These are phyloP conservation scores for Hippocampus zosterae DNA, from an alignment of 2,113 vertebrate genomes.

Conservation along the genomic window DNA sequence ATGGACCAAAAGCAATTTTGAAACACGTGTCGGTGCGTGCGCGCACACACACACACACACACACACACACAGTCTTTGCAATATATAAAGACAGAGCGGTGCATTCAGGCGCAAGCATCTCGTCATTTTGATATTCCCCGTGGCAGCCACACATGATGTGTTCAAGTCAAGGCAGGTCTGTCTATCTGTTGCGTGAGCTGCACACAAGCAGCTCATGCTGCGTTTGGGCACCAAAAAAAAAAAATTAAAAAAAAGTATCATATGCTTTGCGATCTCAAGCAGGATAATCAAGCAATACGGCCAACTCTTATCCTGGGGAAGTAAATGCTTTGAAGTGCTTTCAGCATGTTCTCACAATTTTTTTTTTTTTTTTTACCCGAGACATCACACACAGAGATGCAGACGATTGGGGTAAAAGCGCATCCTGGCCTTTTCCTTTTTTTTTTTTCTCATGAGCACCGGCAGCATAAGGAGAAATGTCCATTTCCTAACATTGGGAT, in stretches of 20 bases:
- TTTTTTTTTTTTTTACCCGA: neutral
- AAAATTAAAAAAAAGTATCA: neutral
- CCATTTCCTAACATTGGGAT: neutral
- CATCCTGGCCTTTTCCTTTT: neutral
- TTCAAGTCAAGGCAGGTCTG: neutral
- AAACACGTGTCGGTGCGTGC: neutral
- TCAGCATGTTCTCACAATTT: neutral
- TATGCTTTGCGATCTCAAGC: neutral
- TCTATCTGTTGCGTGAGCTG: neutral
- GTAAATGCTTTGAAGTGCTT: neutral
- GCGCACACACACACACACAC: neutral
- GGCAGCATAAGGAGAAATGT: neutral
- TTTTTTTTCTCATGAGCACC: neutral
- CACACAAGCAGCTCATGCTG: neutral
- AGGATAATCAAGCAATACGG: neutral
- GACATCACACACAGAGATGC: neutral
- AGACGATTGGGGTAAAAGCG: neutral
- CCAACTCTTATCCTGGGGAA: neutral
- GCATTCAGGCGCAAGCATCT: neutral
- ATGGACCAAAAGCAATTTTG: conserved; percentile 1
- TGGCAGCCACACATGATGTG: neutral
- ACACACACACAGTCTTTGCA: neutral
- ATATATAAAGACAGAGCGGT: neutral
- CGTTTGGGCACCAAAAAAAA: neutral
- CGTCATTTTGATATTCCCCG: conserved; percentile 1